phyloP scores from a whole-genome alignment of 2,113 vertebrate genomes.

The Gorsachius goisagi region DNA sequence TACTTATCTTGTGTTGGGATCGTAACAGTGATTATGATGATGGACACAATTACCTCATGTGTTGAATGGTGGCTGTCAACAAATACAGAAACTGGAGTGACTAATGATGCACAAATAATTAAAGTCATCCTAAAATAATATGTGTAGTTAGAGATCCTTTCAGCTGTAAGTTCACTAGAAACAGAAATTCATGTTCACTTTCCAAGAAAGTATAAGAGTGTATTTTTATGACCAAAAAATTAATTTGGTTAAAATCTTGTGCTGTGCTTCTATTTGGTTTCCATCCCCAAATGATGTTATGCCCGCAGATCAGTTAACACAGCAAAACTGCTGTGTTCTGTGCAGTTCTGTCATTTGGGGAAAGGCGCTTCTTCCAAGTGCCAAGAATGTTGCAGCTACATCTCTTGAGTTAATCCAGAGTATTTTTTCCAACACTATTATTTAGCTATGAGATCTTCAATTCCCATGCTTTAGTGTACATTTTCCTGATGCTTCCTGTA shows the following conservation, averaged over 20 bases:
- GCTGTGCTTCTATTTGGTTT: background rate
- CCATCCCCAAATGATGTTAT: background rate
- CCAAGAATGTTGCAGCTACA: background rate
- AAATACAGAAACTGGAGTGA: background rate
- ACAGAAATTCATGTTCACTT: background rate
- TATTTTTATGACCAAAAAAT: background rate
- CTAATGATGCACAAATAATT: background rate
- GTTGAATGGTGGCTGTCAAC: background rate
- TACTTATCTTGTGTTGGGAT: background rate
- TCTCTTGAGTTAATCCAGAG: background rate
- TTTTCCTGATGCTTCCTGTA: background rate
- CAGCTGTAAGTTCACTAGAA: background rate
- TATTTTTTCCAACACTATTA: background rate
- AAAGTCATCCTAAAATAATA: background rate
- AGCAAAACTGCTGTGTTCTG: background rate
- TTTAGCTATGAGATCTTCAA: background rate
- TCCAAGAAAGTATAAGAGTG: background rate
- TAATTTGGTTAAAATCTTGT: background rate
- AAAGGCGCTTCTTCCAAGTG: background rate
- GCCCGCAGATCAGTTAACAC: background rate
- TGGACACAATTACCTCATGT: background rate
- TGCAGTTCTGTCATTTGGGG: background rate
- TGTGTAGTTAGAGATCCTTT: background rate
- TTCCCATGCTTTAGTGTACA: rapidly evolving
- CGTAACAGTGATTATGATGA: background rate